Conservation (phyloP, 2,113 vertebrate species). For the Alosa alosa region DNA sequence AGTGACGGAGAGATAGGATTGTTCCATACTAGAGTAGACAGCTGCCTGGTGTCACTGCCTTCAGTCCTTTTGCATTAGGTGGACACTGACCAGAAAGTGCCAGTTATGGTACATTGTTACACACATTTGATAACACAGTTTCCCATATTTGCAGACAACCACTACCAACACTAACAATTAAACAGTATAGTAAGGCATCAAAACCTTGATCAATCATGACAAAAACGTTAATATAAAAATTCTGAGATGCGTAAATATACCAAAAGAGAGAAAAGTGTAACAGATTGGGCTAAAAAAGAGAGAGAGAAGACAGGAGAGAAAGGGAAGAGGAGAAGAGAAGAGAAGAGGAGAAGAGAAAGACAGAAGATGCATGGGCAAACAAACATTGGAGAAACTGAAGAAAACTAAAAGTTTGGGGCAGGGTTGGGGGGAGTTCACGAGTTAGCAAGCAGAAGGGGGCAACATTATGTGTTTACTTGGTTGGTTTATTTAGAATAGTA, state of each 20-base stretch:
- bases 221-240: too few relatives aligned
- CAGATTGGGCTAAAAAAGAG: neutral
- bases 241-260: too few relatives aligned
- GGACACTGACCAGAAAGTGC: neutral
- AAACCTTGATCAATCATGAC: too few relatives aligned
- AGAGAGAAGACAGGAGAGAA: neutral
- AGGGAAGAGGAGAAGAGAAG: neutral
- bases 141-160: neutral
- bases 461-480: neutral
- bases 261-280: too few relatives aligned
- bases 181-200: too few relatives aligned
- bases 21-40: too few relatives aligned
- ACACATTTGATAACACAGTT: neutral
- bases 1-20: neutral
- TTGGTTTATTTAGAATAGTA: neutral
- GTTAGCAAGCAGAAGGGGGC: neutral
- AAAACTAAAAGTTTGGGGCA: neutral
- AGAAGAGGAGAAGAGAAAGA: neutral
- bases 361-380: neutral
- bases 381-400: neutral
- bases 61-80: neutral
- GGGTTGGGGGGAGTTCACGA: neutral
- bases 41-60: too few relatives aligned
- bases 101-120: neutral
- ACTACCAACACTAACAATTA: too few relatives aligned